Conservation (phyloP, 2,888 invertebrate species). For the Xylophagus ater region DNA sequence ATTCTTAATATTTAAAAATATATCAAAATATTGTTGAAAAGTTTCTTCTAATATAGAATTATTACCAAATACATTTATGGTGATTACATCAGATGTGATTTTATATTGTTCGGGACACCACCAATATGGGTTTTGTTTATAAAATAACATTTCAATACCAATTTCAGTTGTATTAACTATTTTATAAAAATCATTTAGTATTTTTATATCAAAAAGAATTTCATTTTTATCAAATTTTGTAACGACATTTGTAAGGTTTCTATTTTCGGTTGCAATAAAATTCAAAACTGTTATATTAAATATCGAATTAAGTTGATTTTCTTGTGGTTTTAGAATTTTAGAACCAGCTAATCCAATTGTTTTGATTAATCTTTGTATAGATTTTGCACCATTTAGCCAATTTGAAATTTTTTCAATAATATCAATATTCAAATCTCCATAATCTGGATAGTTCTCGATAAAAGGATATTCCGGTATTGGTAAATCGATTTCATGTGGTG, state of each 20-base stretch:
- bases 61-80: slow-evolving; percentile 17
- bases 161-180: background rate
- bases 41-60: background rate
- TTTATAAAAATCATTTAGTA: background rate
- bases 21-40: background rate
- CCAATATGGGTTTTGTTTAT: slow-evolving; percentile 23
- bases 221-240: background rate
- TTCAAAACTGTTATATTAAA: slow-evolving; percentile 1
- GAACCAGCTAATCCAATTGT: slow-evolving; percentile 5
- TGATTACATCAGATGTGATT: slow-evolving; percentile 17
- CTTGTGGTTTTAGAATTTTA: slow-evolving; percentile 6
- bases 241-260: background rate
- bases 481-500: slow-evolving; percentile 2
- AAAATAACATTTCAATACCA: slow-evolving; percentile 2
- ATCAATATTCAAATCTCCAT: slow-evolving; percentile 12
- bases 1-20: slow-evolving; percentile 4
- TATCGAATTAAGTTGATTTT: slow-evolving; percentile 1
- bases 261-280: slow-evolving; percentile 1
- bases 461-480: slow-evolving; percentile 4
- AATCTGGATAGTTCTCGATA: slow-evolving; percentile 16
- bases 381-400: slow-evolving; percentile 10
- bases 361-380: slow-evolving; percentile 6
- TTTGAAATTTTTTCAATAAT: slow-evolving; percentile 9
- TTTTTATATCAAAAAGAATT: background rate
- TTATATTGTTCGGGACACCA: slow-evolving; percentile 24